phyloP scores from a whole-genome alignment of 2,888 invertebrate species.

The Drosophila formosana region DNA sequence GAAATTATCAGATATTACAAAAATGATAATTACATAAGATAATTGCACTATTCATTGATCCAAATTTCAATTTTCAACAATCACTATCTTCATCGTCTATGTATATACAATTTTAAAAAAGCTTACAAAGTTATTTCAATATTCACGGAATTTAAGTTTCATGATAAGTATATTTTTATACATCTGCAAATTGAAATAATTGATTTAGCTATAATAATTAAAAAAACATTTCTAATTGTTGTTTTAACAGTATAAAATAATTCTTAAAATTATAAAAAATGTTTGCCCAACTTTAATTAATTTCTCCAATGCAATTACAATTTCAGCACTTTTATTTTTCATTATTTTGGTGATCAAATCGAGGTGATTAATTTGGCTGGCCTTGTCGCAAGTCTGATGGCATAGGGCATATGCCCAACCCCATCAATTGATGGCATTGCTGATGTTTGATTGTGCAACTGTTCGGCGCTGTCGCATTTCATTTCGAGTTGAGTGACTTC shows the following conservation, averaged over 20 bases:
- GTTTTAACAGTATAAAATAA: background rate
- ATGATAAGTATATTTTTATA: too few species aligned
- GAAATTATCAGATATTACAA: too few species aligned
- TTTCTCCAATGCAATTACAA: background rate
- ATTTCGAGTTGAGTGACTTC: constrained; percentile 85
- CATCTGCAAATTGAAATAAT: too few species aligned
- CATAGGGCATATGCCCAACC: constrained; percentile 26
- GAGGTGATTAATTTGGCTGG: background rate
- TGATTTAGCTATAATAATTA: background rate
- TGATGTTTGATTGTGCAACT: constrained; percentile 76
- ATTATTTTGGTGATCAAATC: background rate
- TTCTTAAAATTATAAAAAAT: background rate
- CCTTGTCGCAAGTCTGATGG: background rate
- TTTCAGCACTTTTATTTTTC: background rate
- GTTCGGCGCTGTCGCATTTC: constrained; percentile 82
- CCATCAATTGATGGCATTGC: constrained; percentile 11
- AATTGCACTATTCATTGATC: too few species aligned
- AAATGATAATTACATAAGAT: too few species aligned
- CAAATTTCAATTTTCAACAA: too few species aligned
- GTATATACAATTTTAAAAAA: too few species aligned
- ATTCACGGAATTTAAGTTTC: too few species aligned
- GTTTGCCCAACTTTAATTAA: background rate
- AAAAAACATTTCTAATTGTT: too few species aligned
- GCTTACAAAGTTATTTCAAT: too few species aligned
- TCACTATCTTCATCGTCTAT: too few species aligned